Conservation (phyloP, 2,888 invertebrate genomes). For the Copidosoma aretas region DNA sequence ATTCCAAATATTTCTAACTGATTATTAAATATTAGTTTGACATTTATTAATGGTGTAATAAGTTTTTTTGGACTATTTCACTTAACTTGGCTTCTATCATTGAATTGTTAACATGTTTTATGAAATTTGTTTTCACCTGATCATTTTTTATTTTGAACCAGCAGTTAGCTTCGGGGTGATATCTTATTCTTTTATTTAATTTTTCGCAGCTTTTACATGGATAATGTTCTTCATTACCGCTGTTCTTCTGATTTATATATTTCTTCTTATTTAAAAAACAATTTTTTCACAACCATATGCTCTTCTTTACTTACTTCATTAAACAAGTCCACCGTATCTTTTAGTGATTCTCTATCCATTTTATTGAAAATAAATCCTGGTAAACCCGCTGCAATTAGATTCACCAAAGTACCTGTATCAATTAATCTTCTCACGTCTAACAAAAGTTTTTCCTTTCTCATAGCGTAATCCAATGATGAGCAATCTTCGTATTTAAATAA, state of each 20-base stretch:
- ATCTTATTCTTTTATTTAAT: conserved; percentile 31
- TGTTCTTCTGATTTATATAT: neutral
- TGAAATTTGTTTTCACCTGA: conserved; percentile 17
- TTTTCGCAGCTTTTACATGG: conserved; percentile 39
- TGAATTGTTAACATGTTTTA: conserved; percentile 41
- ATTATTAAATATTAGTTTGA: conserved; percentile 41
- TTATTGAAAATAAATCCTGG: conserved; percentile 42
- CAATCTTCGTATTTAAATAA: conserved; percentile 34
- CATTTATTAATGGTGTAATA: conserved; percentile 43
- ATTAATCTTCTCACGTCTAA: neutral
- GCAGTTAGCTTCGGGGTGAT: conserved; percentile 42
- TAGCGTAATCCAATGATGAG: conserved; percentile 43
- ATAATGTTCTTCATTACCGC: too few species aligned
- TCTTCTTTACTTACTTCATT: conserved; percentile 48
- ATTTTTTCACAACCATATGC: conserved; percentile 27
- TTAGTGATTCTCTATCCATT: conserved; percentile 39
- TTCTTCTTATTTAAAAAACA: conserved; percentile 50
- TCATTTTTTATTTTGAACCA: conserved; percentile 41
- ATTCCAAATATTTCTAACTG: conserved; percentile 34
- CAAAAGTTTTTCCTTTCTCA: conserved; percentile 13
- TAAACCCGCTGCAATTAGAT: conserved; percentile 38
- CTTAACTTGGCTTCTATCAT: conserved; percentile 36
- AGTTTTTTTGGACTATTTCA: conserved; percentile 4
- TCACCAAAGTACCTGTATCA: conserved; percentile 33
- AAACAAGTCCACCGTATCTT: conserved; percentile 32